Conservation (phyloP, 1,140 invertebrate species). For the Orius laevigatus region DNA sequence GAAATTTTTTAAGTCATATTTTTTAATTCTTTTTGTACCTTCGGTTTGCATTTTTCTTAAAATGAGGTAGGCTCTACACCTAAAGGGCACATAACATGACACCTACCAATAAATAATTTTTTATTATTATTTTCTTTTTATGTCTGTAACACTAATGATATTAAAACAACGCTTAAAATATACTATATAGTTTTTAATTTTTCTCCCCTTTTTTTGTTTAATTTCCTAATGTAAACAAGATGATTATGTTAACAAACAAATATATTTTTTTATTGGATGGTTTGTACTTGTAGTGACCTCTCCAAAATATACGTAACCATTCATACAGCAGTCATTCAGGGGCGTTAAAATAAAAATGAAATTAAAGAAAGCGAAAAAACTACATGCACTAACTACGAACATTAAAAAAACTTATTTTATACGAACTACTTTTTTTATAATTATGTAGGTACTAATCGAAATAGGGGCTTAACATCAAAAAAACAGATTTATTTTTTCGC, state of each 20-base stretch:
- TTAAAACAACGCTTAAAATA: neutral
- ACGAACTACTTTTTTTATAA: too few relatives aligned
- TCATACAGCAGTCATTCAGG: constrained; percentile 11
- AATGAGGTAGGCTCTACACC: constrained; percentile 8
- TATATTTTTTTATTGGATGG: constrained; percentile 13
- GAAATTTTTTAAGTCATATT: constrained; percentile 1
- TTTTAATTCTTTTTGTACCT: constrained; percentile 10
- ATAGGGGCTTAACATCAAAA: neutral
- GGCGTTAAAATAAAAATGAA: constrained; percentile 2
- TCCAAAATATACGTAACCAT: constrained; percentile 8
- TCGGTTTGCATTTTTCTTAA: constrained; percentile 2
- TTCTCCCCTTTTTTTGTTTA: neutral
- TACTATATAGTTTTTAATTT: too few relatives aligned
- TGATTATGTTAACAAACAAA: constrained; percentile 15
- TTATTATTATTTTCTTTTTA: neutral
- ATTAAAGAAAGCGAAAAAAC: constrained; percentile 2
- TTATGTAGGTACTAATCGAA: neutral
- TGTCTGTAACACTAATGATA: constrained; percentile 12
- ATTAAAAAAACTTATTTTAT: too few relatives aligned
- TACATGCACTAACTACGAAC: constrained; percentile 1
- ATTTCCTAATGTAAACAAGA: constrained; percentile 14
- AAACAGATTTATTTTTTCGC: neutral
- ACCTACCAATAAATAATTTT: too few relatives aligned
- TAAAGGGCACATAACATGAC: neutral
- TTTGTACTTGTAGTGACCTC: constrained; percentile 16